Base-by-base conservation (phyloP, 2,888 invertebrate species). In the Cheilosia scutellata region DNA sequence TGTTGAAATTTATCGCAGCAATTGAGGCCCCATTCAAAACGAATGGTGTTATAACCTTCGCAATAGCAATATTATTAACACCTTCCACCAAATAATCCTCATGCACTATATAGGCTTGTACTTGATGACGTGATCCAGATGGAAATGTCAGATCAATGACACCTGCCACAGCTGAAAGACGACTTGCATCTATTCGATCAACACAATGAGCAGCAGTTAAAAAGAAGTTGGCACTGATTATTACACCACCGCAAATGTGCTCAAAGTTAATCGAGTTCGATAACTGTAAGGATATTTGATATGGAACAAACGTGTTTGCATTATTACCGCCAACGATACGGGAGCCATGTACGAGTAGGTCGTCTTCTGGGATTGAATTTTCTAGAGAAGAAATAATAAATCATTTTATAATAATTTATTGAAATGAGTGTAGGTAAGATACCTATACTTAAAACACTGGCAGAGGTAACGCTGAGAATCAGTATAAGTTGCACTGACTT, bases 131-230 rank as follows among this genome's bases (percentile, higher is more conserved):
- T 13, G 55, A 31, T 51, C 68, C 68, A 2, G 20, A 4, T 6
- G 55, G 44, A 1, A 16, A 42, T 16, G n/a, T 4, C 3, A 57
- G 13, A 13, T 55, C 20, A 16, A 11, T 16, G 7, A 70, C 33
- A 55, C 68, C 68, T 5, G 57, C 68, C 4, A 20, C 44, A 44
- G 44, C 31, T 31, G 29, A 31, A 13, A 70, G 44, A 4, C 1
- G 4, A 20, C 2, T 13, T 5, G 0, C 0, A 7, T 57, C 20
- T 20, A 5, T 13, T 13, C 31, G 29, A 13, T 70, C 31, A 3
- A 70, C 20, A 27, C 44, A 44, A 9, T 29, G 16, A 0, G n/a
- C 68, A 6, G 68, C 44, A 5, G 68, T 70, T 20, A 70, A 13
- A 20, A 57, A 20, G 11, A 6, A 55, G 2, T 70, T 44, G 2